A percentile compares a stretch with the other conserved stretches of the same genome.
Evolutionary conservation across 2,113 vertebrate genomes (phyloP).

Genomic region (Mirounga angustirostris): DNA sequence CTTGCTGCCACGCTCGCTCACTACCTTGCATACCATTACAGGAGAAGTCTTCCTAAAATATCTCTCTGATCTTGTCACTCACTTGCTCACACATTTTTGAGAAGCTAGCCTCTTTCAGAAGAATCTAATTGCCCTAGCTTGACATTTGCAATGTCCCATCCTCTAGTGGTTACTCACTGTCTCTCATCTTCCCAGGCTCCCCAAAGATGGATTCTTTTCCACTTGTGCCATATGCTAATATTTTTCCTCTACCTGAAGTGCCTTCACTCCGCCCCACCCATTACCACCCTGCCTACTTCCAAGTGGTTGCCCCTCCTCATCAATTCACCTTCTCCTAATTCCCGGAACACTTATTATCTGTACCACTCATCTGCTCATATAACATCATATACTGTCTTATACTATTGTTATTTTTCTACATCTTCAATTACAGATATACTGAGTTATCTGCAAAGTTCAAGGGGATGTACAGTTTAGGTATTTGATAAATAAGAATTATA

Average conservation of each 20-base stretch:
- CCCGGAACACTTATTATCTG: not conserved
- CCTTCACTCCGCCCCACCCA: not conserved
- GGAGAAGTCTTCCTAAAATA: conserved; percentile 17
- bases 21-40: not conserved
- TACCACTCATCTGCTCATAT: not conserved
- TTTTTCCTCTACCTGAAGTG: not conserved
- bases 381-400: not conserved
- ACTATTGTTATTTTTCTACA: not conserved
- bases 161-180: not conserved
- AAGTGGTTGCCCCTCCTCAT: not conserved
- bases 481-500: not conserved
- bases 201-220: not conserved
- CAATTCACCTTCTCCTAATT: not conserved
- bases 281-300: not conserved
- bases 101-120: not conserved
- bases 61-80: not conserved
- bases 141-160: not conserved
- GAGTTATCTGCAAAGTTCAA: not conserved
- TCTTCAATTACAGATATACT: not conserved
- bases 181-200: not conserved
- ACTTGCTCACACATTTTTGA: not conserved
- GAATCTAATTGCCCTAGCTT: not conserved
- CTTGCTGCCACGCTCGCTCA: not conserved
- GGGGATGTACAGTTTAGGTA: not conserved
- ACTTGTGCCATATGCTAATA: not conserved